Conservation (phyloP, 2,888 invertebrate species). For the Drosophila incognita region DNA sequence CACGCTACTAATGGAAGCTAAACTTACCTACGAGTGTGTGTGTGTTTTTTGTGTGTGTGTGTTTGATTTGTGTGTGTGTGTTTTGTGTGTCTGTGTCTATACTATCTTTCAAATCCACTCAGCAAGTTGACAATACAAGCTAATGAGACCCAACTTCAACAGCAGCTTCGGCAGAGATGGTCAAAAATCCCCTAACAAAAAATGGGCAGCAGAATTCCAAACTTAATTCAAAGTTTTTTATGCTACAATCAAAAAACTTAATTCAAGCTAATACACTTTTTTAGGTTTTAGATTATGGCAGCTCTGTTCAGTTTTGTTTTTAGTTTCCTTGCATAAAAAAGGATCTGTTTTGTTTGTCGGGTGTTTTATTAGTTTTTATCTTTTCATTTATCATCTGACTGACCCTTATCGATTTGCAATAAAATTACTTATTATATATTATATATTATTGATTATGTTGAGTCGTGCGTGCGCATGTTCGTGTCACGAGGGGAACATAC, state of each 20-base stretch:
- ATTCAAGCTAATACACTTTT: neutral
- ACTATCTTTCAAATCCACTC: conserved; percentile 7
- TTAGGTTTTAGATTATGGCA: neutral
- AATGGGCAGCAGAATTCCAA: neutral
- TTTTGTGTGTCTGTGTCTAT: conserved; percentile 6
- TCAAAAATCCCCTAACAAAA: neutral
- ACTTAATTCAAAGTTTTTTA: neutral
- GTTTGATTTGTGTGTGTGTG: neutral
- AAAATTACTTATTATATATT: neutral
- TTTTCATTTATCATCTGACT: neutral
- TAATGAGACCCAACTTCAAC: conserved; percentile 41
- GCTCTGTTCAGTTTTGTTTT: neutral
- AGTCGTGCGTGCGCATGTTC: neutral
- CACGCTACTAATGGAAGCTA: conserved; percentile 41
- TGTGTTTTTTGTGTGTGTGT: neutral
- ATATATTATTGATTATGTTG: neutral
- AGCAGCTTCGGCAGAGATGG: conserved; percentile 33
- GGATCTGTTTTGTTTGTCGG: neutral
- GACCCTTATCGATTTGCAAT: neutral
- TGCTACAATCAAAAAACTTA: neutral
- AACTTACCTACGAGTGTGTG: neutral
- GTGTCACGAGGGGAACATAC: conserved; percentile 1
- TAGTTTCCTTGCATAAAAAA: neutral
- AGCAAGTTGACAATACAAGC: conserved; percentile 12
- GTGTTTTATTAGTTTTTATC: neutral